Evolutionary conservation across 2,888 invertebrate species (phyloP).

Genomic region (Lottia gigantea): DNA sequence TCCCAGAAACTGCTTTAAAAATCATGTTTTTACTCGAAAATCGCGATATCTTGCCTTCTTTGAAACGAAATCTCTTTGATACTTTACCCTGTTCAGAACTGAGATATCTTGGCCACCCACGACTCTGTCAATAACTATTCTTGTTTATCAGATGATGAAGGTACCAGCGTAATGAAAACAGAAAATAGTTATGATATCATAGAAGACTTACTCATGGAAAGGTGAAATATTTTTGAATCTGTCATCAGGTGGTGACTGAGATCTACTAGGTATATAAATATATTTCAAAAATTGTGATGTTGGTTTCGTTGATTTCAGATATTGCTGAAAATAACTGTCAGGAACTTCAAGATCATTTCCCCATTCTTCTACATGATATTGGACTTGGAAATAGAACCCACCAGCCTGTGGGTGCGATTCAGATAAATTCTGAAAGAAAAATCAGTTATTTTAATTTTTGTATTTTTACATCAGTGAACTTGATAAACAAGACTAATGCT

Average conservation of each 20-base stretch:
- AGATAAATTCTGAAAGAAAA: not conserved
- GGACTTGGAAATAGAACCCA: constrained; percentile 18
- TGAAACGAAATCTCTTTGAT: too few species aligned
- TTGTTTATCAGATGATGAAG: too few species aligned
- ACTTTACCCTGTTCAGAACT: too few species aligned
- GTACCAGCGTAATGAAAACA: too few species aligned
- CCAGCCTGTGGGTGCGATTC: constrained; percentile 10
- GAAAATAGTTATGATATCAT: not conserved
- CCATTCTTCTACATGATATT: constrained; percentile 17
- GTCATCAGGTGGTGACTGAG: not conserved
- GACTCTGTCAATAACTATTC: too few species aligned
- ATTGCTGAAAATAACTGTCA: constrained; percentile 1
- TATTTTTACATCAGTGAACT: too few species aligned
- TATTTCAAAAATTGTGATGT: not conserved
- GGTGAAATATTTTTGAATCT: not conserved
- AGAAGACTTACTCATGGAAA: not conserved
- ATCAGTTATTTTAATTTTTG: not conserved
- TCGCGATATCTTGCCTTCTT: too few species aligned
- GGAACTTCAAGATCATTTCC: not conserved
- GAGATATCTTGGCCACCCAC: too few species aligned
- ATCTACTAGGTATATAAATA: not conserved
- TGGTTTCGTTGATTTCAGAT: not conserved
- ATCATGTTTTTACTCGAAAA: too few species aligned
- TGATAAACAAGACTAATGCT: too few species aligned
- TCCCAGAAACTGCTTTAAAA: too few species aligned